A percentile compares a stretch with the other conserved stretches of the same genome.
Evolutionary conservation across 2,113 vertebrate species (phyloP).

Genomic region (Leiothrix lutea): DNA sequence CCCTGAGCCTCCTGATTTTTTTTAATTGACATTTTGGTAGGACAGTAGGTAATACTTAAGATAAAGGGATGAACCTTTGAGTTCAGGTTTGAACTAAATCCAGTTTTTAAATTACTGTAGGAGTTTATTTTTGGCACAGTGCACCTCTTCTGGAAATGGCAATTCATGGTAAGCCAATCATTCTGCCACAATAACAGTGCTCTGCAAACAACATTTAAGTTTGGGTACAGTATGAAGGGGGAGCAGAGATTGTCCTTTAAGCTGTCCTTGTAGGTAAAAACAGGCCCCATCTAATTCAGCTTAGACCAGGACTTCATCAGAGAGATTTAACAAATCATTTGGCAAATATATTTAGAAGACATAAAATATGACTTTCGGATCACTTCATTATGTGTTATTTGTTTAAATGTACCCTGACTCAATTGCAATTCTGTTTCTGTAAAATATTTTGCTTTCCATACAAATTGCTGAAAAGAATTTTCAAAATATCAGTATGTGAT

Average conservation of each 20-base stretch:
- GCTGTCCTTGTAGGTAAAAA: neutral
- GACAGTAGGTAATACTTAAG: neutral
- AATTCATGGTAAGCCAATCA: fast-evolving
- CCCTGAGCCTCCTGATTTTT: neutral
- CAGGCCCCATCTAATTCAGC: neutral
- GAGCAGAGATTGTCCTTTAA: neutral
- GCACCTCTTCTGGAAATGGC: neutral
- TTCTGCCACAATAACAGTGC: neutral
- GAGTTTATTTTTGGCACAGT: neutral
- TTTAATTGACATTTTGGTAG: neutral
- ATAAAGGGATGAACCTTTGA: neutral
- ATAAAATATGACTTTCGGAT: neutral
- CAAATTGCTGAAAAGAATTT: conserved; percentile 34
- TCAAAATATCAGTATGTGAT: neutral
- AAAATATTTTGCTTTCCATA: conserved; percentile 44
- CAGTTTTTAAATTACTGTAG: neutral
- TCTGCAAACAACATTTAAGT: neutral
- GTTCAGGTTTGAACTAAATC: neutral
- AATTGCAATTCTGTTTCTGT: conserved; percentile 28
- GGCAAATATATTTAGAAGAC: neutral
- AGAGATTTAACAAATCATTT: neutral
- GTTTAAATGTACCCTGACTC: neutral
- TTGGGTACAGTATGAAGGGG: neutral
- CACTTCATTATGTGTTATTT: neutral
- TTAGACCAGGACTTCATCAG: neutral